phyloP scores from a whole-genome alignment of 2,888 invertebrate species.

The Tetragnatha montana region DNA sequence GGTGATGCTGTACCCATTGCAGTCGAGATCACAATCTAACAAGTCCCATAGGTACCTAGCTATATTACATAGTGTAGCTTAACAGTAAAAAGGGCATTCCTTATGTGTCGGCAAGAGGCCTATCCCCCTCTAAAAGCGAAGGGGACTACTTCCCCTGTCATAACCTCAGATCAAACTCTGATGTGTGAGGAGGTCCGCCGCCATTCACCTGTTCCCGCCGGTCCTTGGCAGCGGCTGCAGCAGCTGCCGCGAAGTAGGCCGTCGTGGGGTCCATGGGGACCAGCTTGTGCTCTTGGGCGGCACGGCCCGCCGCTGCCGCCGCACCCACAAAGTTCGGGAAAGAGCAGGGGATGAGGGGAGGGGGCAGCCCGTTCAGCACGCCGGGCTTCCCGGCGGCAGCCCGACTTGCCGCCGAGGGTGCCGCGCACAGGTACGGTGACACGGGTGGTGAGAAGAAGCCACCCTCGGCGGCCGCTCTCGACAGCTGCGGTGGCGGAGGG shows the following conservation, averaged over 20 bases:
- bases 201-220: constrained; percentile 65
- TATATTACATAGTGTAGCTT: too few relatives aligned
- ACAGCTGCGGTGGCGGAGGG: constrained; percentile 65
- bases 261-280: constrained; percentile 47
- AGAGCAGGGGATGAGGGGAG: constrained; percentile 68
- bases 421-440: constrained; percentile 57
- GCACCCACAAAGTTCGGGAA: constrained; percentile 55
- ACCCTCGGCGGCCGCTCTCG: constrained; percentile 58
- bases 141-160: constrained; percentile 59
- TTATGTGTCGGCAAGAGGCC: too few relatives aligned
- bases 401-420: constrained; percentile 38
- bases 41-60: too few relatives aligned
- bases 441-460: constrained; percentile 70
- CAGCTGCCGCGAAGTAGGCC: constrained; percentile 32
- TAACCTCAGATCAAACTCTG: constrained; percentile 68
- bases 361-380: constrained; percentile 66
- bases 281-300: constrained; percentile 66
- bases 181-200: constrained; percentile 39
- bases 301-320: constrained; percentile 56
- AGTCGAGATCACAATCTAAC: too few relatives aligned
- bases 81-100: too few relatives aligned
- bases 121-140: too few relatives aligned
- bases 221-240: constrained; percentile 40
- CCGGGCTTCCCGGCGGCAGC: constrained; percentile 49
- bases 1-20: too few relatives aligned